phyloP scores from a whole-genome alignment of 2,888 invertebrate species.

The Phasia obesa region DNA sequence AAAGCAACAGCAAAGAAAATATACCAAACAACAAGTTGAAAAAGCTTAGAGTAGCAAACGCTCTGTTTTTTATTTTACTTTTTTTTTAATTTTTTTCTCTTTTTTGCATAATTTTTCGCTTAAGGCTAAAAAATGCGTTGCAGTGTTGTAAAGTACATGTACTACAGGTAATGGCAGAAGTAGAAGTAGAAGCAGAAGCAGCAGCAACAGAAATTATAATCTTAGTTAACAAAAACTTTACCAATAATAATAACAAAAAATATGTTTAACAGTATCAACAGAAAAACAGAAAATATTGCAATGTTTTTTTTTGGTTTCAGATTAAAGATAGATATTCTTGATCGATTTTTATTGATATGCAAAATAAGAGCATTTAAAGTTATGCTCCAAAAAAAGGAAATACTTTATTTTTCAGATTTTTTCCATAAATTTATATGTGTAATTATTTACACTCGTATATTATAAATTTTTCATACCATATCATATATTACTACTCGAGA shows the following conservation, averaged over 20 bases:
- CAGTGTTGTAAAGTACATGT: constrained; percentile 46
- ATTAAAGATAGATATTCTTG: constrained; percentile 67
- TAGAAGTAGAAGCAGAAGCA: constrained; percentile 17
- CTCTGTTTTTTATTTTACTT: constrained; percentile 37
- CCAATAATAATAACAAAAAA: constrained; percentile 12
- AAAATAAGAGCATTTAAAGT: constrained; percentile 56
- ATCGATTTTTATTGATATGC: constrained; percentile 71
- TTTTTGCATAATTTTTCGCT: constrained; percentile 72
- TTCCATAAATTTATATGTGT: constrained; percentile 28
- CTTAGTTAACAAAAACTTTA: constrained; percentile 30
- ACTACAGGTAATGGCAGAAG: not conserved
- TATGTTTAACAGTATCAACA: constrained; percentile 33
- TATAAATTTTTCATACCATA: too few species aligned
- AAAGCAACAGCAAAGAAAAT: constrained; percentile 4
- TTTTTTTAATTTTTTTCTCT: not conserved
- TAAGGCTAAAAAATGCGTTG: constrained; percentile 71
- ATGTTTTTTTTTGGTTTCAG: constrained; percentile 20
- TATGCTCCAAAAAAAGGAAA: constrained; percentile 16
- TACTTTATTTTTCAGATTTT: constrained; percentile 39
- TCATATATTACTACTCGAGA: too few species aligned
- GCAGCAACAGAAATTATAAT: constrained; percentile 37
- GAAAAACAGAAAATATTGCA: constrained; percentile 24
- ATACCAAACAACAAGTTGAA: constrained; percentile 70
- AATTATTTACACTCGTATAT: too few species aligned
- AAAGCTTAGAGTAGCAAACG: constrained; percentile 69